Conservation (phyloP, 2,113 vertebrate species). For the Corythaeola cristata region DNA sequence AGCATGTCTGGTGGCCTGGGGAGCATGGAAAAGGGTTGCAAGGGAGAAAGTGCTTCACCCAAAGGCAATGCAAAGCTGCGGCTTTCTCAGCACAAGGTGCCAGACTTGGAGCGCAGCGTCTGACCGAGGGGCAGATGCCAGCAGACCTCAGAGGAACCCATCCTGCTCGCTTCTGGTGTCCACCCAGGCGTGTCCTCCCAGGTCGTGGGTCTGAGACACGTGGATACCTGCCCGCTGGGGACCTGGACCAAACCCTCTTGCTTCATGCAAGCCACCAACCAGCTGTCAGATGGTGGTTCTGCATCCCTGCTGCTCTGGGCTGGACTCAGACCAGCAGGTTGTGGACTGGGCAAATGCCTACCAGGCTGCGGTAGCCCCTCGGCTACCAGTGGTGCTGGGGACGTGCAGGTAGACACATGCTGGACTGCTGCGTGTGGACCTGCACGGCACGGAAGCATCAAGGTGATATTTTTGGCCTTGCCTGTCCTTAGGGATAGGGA, state of each 20-base stretch:
- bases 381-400: neutral
- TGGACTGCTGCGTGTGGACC: neutral
- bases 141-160: constrained; percentile 31
- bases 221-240: neutral
- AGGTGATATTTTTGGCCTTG: neutral
- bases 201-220: neutral
- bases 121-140: neutral
- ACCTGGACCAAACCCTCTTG: neutral
- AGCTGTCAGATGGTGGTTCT: neutral
- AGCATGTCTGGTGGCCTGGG: no score
- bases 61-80: neutral
- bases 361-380: neutral
- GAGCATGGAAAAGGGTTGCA: neutral
- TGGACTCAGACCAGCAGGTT: neutral
- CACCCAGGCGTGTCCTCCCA: neutral
- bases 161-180: neutral
- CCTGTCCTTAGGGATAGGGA: neutral
- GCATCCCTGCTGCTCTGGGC: neutral
- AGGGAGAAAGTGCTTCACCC: accelerated
- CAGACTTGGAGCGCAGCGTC: neutral
- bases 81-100: neutral
- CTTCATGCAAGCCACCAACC: neutral
- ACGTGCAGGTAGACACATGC: neutral
- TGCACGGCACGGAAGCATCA: neutral
- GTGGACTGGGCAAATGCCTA: neutral